Evolutionary conservation across 2,888 invertebrate species (phyloP).

Genomic region (Alloplasta piceator): DNA sequence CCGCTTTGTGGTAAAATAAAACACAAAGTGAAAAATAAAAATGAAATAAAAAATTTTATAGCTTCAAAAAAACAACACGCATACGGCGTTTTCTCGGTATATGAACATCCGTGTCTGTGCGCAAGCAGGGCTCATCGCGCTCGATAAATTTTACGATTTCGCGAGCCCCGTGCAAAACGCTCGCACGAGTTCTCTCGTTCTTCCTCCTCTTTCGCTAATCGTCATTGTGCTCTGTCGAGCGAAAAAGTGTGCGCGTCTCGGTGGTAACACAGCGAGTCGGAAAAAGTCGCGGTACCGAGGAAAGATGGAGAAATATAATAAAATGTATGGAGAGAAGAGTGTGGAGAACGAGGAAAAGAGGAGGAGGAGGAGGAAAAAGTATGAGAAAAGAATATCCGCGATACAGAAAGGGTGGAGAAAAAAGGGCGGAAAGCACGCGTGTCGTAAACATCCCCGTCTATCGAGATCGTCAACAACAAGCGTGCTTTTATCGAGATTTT

Average conservation of each 20-base stretch:
- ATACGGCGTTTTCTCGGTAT: background rate
- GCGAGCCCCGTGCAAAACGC: constrained; percentile 30
- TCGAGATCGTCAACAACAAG: constrained; percentile 63
- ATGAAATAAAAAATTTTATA: background rate
- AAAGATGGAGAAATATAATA: constrained; percentile 41
- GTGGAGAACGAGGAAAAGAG: constrained; percentile 3
- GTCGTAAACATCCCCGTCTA: constrained; percentile 58
- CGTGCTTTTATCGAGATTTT: constrained; percentile 63
- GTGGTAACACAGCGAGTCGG: constrained; percentile 1
- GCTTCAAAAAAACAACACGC: constrained; percentile 18
- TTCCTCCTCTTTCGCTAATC: constrained; percentile 49
- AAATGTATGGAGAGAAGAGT: constrained; percentile 28
- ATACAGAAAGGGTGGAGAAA: background rate
- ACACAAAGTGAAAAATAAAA: background rate
- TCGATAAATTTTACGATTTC: constrained; percentile 59
- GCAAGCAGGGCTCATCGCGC: constrained; percentile 44
- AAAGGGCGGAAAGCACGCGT: constrained; percentile 13
- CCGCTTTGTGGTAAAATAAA: background rate
- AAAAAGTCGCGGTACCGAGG: constrained; percentile 15
- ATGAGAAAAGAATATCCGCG: background rate
- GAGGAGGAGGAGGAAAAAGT: constrained; percentile 2
- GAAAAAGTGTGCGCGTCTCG: constrained; percentile 43
- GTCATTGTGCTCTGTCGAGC: constrained; percentile 52
- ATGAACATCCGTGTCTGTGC: constrained; percentile 27
- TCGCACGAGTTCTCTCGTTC: constrained; percentile 12